phyloP scores from a whole-genome alignment of 2,888 invertebrate genomes.

The Cheilosia vernalis region DNA sequence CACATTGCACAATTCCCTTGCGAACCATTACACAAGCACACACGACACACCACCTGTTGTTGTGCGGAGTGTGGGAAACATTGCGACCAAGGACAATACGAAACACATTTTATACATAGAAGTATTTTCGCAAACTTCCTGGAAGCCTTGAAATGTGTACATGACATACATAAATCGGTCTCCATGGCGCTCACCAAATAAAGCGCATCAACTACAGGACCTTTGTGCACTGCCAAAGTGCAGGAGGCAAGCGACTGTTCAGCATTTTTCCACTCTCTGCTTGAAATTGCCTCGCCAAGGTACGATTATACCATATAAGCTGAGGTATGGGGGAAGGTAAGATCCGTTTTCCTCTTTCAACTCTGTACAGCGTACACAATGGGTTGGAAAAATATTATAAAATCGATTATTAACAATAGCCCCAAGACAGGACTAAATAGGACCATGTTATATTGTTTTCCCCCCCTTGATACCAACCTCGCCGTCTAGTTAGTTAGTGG shows the following conservation, averaged over 20 bases:
- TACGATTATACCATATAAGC: background rate
- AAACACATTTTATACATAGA: constrained; percentile 25
- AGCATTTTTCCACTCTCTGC: constrained; percentile 31
- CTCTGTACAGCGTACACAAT: constrained; percentile 23
- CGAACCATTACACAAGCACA: background rate
- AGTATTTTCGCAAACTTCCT: constrained; percentile 42
- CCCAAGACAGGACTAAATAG: constrained; percentile 39
- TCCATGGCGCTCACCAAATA: constrained; percentile 8
- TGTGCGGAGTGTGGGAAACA: background rate
- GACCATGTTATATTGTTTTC: constrained; percentile 22
- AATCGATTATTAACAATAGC: constrained; percentile 65
- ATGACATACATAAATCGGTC: constrained; percentile 45
- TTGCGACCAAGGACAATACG: background rate
- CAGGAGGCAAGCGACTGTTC: constrained; percentile 46
- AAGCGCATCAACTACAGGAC: constrained; percentile 42
- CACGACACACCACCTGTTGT: background rate
- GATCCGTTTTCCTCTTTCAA: constrained; percentile 12
- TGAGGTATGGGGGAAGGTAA: constrained; percentile 18
- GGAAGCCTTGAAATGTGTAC: constrained; percentile 60
- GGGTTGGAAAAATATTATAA: constrained; percentile 18
- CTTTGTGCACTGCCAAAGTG: constrained; percentile 8
- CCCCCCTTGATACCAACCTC: constrained; percentile 10
- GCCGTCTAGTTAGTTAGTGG: constrained; percentile 1
- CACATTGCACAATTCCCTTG: background rate
- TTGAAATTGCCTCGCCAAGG: background rate